Evolutionary conservation across 2,113 vertebrate genomes (phyloP), one percentile per base, ranked within the genome.

Genomic region (Bos indicus): DNA sequence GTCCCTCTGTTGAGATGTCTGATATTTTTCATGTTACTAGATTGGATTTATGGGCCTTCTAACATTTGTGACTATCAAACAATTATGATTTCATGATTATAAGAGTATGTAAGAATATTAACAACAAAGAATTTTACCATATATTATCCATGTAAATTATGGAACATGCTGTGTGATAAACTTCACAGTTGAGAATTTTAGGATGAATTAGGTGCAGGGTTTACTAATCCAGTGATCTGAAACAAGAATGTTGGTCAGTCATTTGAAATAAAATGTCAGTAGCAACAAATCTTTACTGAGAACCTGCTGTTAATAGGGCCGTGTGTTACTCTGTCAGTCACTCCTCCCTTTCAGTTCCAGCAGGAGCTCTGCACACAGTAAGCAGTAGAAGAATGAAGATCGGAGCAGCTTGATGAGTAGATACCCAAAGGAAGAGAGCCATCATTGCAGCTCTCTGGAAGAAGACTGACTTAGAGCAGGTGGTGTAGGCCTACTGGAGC

Each of bases 21-120:
- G 48, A 23, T 94, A 16, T 57, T 96, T 95, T 97, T 97, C 54
- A 54, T 56, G 92, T 88, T 93, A 67, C 36, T 87, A 92, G n/a
- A 64, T 84, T 97, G n/a, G 12, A 2, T 71, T 84, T 80, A 28
- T 91, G 62, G 62, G 26, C 80, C 91, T 84, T 80, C 71, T 19
- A 64, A 82, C 8, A 64, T 71, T 96, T 97, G 82, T 60, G 40
- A 43, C 95, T 30, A 30, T 94, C 59, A 48, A 54, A 81, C 14
- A 40, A 1, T 88, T 90, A n/a, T 46, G 36, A 56, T 85, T 94
- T 33, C 80, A 36, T 80, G 36, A 89, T 78, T 89, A 7, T 80
- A 40, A 95, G 62, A 96, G 56, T 77, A 36, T 67, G 48, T 60
- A 83, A 77, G 93, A 90, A 84, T 51, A 82, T 25, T 78, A 62